These are phyloP conservation scores for Anthoscopus minutus DNA, from an alignment of 2,113 vertebrate species.

Conservation along the genomic window DNA sequence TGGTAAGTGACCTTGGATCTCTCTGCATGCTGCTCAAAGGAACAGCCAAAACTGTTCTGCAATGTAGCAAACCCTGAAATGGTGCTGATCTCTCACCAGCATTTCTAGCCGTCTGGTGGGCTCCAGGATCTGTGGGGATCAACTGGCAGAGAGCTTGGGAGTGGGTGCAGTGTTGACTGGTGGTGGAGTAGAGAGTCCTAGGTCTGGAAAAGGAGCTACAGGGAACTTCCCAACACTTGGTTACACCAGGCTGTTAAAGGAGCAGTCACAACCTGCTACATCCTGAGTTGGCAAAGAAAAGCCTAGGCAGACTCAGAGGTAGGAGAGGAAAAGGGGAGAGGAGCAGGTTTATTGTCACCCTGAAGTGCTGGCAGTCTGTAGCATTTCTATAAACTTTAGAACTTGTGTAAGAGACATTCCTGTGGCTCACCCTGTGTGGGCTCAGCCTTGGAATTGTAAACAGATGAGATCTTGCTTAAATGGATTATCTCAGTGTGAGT, in stretches of 20 bases:
- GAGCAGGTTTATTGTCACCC: not conserved
- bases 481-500: not conserved
- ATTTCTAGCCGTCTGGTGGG: not conserved
- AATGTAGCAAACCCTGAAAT: rapidly evolving
- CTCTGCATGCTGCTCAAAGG: not conserved
- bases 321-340: not conserved
- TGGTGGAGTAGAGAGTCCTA: not conserved
- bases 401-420: not conserved
- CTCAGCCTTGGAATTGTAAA: not conserved
- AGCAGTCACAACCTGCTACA: not conserved
- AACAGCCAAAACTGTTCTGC: not conserved
- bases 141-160: not conserved
- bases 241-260: not conserved
- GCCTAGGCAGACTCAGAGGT: not conserved
- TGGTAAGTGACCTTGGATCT: not conserved
- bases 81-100: not conserved
- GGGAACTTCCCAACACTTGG: rapidly evolving
- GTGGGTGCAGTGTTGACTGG: rapidly evolving
- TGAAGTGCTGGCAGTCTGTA: not conserved
- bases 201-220: not conserved
- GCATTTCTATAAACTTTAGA: not conserved
- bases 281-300: not conserved
- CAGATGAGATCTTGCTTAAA: not conserved
- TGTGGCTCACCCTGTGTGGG: not conserved
- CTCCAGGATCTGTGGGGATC: not conserved